phyloP scores from a whole-genome alignment of 2,113 vertebrate species.

The Dicerorhinus sumatrensis region DNA sequence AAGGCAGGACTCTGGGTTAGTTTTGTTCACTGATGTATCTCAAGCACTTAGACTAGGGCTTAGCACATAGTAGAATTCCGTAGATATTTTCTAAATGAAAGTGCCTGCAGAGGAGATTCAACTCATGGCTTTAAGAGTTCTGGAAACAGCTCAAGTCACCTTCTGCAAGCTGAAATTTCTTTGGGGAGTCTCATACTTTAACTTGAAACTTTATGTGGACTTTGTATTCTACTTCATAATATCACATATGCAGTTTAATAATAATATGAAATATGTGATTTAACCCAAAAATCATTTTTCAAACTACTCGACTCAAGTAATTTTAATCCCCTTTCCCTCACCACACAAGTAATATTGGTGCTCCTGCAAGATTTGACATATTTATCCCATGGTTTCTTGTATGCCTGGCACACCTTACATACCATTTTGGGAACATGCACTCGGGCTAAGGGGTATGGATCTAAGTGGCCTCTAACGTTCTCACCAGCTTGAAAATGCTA shows the following conservation, averaged over 20 bases:
- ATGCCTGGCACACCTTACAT: neutral
- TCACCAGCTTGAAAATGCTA: neutral
- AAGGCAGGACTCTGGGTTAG: neutral
- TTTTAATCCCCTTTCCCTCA: neutral
- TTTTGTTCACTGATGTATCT: neutral
- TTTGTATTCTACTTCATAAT: constrained; percentile 15
- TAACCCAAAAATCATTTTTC: neutral
- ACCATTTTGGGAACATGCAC: neutral
- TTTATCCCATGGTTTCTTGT: neutral
- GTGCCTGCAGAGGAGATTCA: neutral
- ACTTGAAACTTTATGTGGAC: neutral
- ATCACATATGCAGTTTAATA: neutral
- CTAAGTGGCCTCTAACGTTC: neutral
- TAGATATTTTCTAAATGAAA: neutral
- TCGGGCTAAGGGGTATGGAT: neutral
- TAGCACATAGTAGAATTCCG: neutral
- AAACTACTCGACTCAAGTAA: neutral
- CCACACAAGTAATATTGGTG: neutral
- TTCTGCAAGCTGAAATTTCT: neutral
- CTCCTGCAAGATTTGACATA: neutral
- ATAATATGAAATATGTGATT: neutral
- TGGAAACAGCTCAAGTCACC: neutral
- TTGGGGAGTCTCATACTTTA: neutral
- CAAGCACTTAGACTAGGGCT: neutral
- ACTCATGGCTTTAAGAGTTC: neutral